Conservation (phyloP, 2,113 vertebrate species). For the Melanerpes formicivorus region DNA sequence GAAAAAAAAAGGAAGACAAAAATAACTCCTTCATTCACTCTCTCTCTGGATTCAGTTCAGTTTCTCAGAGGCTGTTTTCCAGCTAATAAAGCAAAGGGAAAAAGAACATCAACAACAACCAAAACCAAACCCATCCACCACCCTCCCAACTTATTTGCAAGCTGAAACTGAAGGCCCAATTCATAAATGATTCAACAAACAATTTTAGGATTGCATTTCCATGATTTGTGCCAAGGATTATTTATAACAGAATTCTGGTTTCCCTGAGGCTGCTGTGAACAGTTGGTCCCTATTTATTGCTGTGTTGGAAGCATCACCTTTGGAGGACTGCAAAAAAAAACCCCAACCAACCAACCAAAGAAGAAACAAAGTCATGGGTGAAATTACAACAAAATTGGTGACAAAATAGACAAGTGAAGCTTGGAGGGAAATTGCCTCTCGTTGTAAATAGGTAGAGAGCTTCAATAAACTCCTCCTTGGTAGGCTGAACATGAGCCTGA, state of each 20-base stretch:
- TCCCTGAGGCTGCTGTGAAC: conserved; percentile 63
- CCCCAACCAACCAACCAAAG: too few species aligned
- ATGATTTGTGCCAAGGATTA: conserved; percentile 63
- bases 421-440: conserved; percentile 25
- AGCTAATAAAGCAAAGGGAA: conserved; percentile 33
- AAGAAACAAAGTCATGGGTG: conserved; percentile 24
- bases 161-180: conserved; percentile 60
- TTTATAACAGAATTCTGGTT: conserved; percentile 71
- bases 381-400: conserved; percentile 70
- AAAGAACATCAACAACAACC: conserved; percentile 21
- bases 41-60: conserved; percentile 5
- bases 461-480: conserved; percentile 39
- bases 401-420: conserved; percentile 59
- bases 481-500: too few species aligned
- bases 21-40: neutral
- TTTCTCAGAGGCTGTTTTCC: conserved; percentile 46
- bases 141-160: conserved; percentile 49
- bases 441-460: conserved; percentile 26
- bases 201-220: conserved; percentile 69
- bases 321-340: conserved; percentile 40
- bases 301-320: conserved; percentile 72
- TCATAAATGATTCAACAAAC: conserved; percentile 77
- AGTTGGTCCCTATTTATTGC: conserved; percentile 71
- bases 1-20: neutral
- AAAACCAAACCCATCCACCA: neutral